Evolutionary conservation across 2,797 vertebrate genomes (phyloP).

Genomic region (Hipposideros larvatus): DNA sequence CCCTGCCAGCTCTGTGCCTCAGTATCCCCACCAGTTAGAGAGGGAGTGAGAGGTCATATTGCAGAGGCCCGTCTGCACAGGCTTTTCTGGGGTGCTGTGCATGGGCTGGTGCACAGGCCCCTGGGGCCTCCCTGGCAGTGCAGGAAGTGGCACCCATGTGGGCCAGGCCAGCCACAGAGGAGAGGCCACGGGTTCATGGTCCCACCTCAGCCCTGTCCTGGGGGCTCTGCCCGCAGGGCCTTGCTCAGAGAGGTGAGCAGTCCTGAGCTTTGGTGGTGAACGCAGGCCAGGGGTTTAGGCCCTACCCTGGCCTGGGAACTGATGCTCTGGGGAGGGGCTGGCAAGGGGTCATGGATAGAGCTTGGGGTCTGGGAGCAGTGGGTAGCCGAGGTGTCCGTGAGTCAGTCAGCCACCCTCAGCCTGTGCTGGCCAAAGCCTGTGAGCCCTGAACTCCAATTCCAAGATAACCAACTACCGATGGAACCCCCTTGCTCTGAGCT

Average conservation of each 20-base stretch:
- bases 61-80: neutral
- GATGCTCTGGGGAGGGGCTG: too few species aligned
- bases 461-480: neutral
- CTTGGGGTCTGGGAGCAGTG: accelerated
- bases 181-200: neutral
- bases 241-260: neutral
- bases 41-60: neutral
- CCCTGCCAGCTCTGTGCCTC: neutral
- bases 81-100: neutral
- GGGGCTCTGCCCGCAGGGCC: neutral
- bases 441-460: neutral
- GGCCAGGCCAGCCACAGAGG: neutral
- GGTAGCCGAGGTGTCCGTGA: accelerated
- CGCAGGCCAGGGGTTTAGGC: accelerated
- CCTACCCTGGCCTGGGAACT: neutral
- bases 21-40: neutral
- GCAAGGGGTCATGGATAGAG: neutral
- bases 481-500: neutral
- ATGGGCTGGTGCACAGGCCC: accelerated
- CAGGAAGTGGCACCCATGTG: accelerated
- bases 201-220: neutral
- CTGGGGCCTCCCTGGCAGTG: neutral
- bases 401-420: neutral
- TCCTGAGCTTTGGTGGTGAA: neutral
- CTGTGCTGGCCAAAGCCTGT: neutral